Conservation (phyloP, 2,113 vertebrate genomes). For the Deroptyus accipitrinus region DNA sequence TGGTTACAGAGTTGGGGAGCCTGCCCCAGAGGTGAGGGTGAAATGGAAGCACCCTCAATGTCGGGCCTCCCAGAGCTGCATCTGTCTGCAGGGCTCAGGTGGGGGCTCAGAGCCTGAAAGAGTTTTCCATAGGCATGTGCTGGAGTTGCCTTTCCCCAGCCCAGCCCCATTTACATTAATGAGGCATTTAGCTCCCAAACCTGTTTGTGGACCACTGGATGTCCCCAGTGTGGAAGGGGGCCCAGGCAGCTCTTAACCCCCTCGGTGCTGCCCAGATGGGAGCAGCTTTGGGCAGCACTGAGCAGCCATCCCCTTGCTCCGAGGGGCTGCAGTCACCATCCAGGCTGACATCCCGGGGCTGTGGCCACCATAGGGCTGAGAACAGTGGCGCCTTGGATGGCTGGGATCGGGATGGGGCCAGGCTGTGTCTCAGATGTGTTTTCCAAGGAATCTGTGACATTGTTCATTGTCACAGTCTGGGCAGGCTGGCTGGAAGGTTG, state of each 20-base stretch:
- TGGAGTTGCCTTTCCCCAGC: slow-evolving; percentile 4
- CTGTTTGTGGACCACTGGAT: slow-evolving; percentile 12
- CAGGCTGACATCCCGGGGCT: rapidly evolving
- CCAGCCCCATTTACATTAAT: slow-evolving; percentile 28
- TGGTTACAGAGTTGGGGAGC: rapidly evolving
- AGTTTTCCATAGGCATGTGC: slow-evolving; percentile 14
- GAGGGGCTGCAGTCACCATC: neutral
- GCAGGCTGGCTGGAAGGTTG: neutral
- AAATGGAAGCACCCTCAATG: neutral
- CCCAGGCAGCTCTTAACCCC: neutral
- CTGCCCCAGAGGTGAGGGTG: neutral
- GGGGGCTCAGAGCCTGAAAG: neutral
- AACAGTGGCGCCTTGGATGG: rapidly evolving
- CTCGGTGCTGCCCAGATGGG: neutral
- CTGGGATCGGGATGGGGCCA: rapidly evolving
- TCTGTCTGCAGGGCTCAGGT: neutral
- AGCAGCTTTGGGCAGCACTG: neutral
- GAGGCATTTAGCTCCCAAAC: slow-evolving; percentile 31
- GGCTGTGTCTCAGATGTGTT: neutral
- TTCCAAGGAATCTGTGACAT: neutral
- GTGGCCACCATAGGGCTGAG: neutral
- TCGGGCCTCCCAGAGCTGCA: neutral
- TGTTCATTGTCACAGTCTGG: neutral
- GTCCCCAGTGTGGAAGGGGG: neutral
- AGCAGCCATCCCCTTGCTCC: rapidly evolving